A percentile compares a stretch with the other conserved stretches of the same genome.
phyloP scores from a whole-genome alignment of 2,888 invertebrate genomes.

The Mantis religiosa region DNA sequence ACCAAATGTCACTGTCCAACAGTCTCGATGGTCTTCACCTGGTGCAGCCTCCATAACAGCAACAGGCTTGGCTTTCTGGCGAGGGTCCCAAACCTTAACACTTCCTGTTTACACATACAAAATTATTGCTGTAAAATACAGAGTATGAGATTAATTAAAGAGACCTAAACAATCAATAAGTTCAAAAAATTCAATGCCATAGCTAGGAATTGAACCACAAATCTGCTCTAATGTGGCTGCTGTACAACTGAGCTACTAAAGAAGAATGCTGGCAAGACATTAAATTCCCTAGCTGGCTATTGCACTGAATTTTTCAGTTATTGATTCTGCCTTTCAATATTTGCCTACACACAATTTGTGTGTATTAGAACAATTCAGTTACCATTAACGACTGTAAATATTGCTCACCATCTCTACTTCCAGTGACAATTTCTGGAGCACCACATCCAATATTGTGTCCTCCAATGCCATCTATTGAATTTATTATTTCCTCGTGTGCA shows the following conservation, averaged over 20 bases:
- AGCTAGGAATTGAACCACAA: no score
- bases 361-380: no score
- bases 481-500: conserved; percentile 81
- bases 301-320: no score
- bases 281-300: no score
- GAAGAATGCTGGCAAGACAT: no score
- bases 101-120: conserved; percentile 51
- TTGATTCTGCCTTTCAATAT: no score
- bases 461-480: conserved; percentile 86
- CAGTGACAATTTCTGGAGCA: conserved; percentile 92
- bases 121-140: background rate
- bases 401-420: conserved; percentile 78
- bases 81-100: conserved; percentile 93
- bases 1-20: conserved; percentile 90
- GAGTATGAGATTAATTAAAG: no score
- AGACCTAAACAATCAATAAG: no score
- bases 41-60: conserved; percentile 78
- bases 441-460: conserved; percentile 76
- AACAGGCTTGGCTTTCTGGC: conserved; percentile 84
- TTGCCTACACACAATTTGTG: no score
- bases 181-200: no score
- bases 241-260: no score
- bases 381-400: background rate
- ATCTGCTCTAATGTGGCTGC: no score
- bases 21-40: conserved; percentile 72